Conservation (phyloP, 2,888 invertebrate species). For the Teinopalpus imperialis region DNA sequence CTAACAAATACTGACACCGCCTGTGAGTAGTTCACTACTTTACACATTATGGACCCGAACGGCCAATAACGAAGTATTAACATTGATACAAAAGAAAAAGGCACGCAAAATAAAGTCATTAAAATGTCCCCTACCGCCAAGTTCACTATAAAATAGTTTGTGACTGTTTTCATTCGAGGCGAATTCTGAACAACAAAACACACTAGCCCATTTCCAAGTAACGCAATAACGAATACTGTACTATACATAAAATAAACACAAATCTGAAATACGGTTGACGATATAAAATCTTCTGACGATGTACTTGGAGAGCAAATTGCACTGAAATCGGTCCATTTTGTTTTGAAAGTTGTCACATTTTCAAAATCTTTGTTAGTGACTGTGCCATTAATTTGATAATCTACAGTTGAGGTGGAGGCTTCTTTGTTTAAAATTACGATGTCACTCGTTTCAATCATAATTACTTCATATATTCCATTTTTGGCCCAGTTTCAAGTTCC, state of each 20-base stretch:
- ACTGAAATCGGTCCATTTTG: slow-evolving; percentile 49
- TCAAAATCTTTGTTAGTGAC: slow-evolving; percentile 35
- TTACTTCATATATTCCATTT: slow-evolving; percentile 19
- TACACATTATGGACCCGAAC: slow-evolving; percentile 91
- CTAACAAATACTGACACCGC: slow-evolving; percentile 91
- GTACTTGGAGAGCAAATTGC: slow-evolving; percentile 43
- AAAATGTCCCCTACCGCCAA: slow-evolving; percentile 94
- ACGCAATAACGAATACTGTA: slow-evolving; percentile 86
- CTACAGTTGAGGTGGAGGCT: slow-evolving; percentile 36
- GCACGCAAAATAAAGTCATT: slow-evolving; percentile 95
- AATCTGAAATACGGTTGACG: slow-evolving; percentile 81
- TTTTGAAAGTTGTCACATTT: slow-evolving; percentile 37
- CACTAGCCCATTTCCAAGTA: slow-evolving; percentile 89
- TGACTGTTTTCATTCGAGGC: slow-evolving; percentile 94
- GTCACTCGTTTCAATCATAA: slow-evolving; percentile 20
- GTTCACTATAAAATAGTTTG: slow-evolving; percentile 95
- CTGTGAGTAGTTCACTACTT: slow-evolving; percentile 91
- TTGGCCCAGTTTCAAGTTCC: background rate
- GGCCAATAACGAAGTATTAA: slow-evolving; percentile 93
- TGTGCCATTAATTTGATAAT: slow-evolving; percentile 32
- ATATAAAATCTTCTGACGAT: slow-evolving; percentile 51
- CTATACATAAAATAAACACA: slow-evolving; percentile 87
- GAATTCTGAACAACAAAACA: slow-evolving; percentile 93
- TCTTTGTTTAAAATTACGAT: slow-evolving; percentile 6
- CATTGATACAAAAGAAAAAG: slow-evolving; percentile 92